These are phyloP conservation scores for Oreochromis spilurus DNA, from an alignment of 2,113 vertebrate species.

Conservation along the genomic window DNA sequence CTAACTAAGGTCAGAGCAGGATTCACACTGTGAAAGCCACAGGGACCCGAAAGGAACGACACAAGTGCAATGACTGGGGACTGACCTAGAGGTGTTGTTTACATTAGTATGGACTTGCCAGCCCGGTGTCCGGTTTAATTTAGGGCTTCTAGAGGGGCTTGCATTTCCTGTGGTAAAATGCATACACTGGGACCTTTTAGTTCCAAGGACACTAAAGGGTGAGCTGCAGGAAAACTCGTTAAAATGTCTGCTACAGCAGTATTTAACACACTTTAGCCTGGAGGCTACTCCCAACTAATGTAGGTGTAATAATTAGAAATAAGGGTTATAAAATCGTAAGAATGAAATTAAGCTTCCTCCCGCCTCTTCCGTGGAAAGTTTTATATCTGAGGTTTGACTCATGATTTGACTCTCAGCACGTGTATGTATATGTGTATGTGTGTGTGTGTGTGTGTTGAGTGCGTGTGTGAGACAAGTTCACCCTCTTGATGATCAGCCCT, in stretches of 20 bases:
- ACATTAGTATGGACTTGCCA: constrained; percentile 51
- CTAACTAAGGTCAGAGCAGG: constrained; percentile 1
- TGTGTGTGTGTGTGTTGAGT: background rate
- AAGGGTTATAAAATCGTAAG: constrained; percentile 47
- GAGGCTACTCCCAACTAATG: constrained; percentile 43
- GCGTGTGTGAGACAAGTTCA: background rate
- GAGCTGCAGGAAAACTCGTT: constrained; percentile 48
- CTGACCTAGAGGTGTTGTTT: constrained; percentile 61
- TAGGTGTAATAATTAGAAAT: constrained; percentile 51
- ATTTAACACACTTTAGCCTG: constrained; percentile 58
- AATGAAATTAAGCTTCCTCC: constrained; percentile 23
- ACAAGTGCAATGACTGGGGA: constrained; percentile 42
- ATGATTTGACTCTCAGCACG: background rate
- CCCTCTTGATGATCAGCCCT: background rate
- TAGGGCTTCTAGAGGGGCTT: constrained; percentile 13
- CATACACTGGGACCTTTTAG: constrained; percentile 30
- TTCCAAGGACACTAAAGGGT: constrained; percentile 61
- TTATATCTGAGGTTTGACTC: constrained; percentile 4
- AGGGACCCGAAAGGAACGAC: constrained; percentile 21
- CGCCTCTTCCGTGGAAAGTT: constrained; percentile 1
- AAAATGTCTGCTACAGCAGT: constrained; percentile 58
- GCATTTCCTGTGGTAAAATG: constrained; percentile 34
- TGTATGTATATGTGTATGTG: background rate
- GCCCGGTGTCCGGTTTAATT: constrained; percentile 27
- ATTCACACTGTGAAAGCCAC: constrained; percentile 9